These are phyloP conservation scores for Pseudocheirus occidentalis DNA, from an alignment of 2,797 vertebrate genomes.

Conservation along the genomic window DNA sequence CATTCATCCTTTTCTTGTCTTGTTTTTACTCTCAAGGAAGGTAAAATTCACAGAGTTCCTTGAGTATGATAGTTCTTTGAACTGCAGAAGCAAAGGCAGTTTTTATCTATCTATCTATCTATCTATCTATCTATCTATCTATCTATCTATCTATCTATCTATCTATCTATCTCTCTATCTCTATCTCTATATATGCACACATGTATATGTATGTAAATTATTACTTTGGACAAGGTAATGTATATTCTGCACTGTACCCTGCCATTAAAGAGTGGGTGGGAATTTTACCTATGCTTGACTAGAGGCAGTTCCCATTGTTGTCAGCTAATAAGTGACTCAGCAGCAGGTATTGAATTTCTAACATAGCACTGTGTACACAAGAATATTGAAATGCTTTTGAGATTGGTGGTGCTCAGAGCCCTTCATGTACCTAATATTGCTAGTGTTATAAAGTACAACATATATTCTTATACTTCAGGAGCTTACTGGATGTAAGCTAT, in stretches of 20 bases:
- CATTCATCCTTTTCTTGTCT: neutral
- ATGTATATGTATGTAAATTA: too few relatives aligned
- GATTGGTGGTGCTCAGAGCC: neutral
- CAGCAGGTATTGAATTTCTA: neutral
- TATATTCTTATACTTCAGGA: neutral
- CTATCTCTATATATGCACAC: too few relatives aligned
- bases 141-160: too few relatives aligned
- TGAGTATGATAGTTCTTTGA: neutral
- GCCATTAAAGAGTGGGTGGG: neutral
- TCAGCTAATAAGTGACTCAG: neutral
- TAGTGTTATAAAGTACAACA: neutral
- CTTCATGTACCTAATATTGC: neutral
- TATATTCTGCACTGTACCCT: neutral
- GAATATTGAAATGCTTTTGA: neutral
- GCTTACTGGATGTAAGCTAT: neutral
- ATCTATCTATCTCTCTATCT: too few relatives aligned
- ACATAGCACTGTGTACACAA: neutral
- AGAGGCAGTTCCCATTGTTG: neutral
- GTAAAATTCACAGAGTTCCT: neutral
- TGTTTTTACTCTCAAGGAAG: neutral
- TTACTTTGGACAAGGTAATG: neutral
- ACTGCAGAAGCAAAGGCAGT: neutral
- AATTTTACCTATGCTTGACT: neutral
- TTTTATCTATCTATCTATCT: too few relatives aligned
- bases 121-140: too few relatives aligned